Percentiles rank a stretch among this genome's conserved stretches.
These are phyloP conservation scores for Hippasteria phrygiana DNA, from an alignment of 53 echinoderm and acorn worm species.

Conservation along the genomic window DNA sequence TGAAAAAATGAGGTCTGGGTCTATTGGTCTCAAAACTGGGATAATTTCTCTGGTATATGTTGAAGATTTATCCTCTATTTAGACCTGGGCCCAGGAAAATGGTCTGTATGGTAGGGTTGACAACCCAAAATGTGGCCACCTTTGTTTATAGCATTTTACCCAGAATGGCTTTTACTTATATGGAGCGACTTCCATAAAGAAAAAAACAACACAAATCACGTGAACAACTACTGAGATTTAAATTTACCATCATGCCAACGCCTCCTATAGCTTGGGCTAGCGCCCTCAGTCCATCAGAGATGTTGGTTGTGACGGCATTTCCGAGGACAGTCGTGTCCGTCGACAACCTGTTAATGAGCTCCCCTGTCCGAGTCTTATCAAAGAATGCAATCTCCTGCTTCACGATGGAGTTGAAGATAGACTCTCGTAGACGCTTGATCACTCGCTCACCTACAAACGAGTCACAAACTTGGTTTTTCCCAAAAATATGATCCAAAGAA, in stretches of 20 bases:
- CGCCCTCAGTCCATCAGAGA: conserved; percentile 93
- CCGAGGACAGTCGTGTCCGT: conserved; percentile 90
- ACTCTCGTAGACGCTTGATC: conserved; percentile 83
- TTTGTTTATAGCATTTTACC: too few relatives aligned
- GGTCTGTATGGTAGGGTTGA: too few relatives aligned
- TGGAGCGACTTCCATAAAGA: too few relatives aligned
- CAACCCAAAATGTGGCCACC: too few relatives aligned
- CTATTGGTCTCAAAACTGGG: not conserved
- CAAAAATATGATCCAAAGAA: too few relatives aligned
- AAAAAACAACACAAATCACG: too few relatives aligned
- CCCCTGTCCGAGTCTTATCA: conserved; percentile 94
- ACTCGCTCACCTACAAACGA: conserved; percentile 87
- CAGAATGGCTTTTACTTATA: too few relatives aligned
- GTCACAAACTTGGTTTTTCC: too few relatives aligned
- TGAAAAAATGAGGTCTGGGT: not conserved
- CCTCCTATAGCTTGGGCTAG: conserved; percentile 86
- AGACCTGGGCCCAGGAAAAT: too few relatives aligned
- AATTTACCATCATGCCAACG: conserved; percentile 94
- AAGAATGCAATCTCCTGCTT: conserved; percentile 95
- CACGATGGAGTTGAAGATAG: conserved; percentile 85
- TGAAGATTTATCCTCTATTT: too few relatives aligned
- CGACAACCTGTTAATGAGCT: conserved; percentile 91
- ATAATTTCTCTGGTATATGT: too few relatives aligned
- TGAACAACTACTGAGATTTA: not conserved
- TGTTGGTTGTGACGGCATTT: conserved; percentile 83